Evolutionary conservation across 2,888 invertebrate species (phyloP).

Genomic region (Aelia acuminata): DNA sequence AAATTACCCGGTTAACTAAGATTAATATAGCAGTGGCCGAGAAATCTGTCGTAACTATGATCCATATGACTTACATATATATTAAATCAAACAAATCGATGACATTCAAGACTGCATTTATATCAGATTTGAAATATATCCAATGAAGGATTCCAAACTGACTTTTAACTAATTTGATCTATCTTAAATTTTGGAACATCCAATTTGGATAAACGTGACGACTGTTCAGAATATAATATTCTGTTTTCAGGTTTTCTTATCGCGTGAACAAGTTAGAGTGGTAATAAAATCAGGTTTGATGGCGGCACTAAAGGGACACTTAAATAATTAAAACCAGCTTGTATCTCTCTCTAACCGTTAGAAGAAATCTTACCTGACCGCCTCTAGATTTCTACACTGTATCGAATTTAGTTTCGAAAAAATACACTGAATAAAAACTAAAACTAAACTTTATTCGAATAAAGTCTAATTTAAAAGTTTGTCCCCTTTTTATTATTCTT

Average conservation of each 20-base stretch:
- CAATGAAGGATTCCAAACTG: not conserved
- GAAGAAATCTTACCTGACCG: not conserved
- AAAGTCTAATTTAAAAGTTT: no score
- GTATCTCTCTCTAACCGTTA: conserved; percentile 5
- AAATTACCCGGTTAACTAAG: no score
- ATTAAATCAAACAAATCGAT: no score
- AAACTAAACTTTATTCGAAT: no score
- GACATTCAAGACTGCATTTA: no score
- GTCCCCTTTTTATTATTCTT: no score
- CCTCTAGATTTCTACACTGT: not conserved
- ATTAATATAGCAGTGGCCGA: no score
- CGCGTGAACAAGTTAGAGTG: conserved; percentile 8
- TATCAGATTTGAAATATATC: not conserved
- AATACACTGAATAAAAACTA: no score
- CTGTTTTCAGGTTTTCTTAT: not conserved
- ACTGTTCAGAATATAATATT: not conserved
- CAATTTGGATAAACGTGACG: not conserved
- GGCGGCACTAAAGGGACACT: not conserved
- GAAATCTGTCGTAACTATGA: no score
- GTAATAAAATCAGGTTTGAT: not conserved
- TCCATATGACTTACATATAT: no score
- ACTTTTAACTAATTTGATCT: not conserved
- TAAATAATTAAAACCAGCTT: conserved; percentile 11
- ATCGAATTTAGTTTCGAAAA: no score
- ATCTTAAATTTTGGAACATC: not conserved